Percentiles rank a stretch among this genome's conserved stretches.
phyloP scores from a whole-genome alignment of 1,140 invertebrate genomes.

The Pantala flavescens region DNA sequence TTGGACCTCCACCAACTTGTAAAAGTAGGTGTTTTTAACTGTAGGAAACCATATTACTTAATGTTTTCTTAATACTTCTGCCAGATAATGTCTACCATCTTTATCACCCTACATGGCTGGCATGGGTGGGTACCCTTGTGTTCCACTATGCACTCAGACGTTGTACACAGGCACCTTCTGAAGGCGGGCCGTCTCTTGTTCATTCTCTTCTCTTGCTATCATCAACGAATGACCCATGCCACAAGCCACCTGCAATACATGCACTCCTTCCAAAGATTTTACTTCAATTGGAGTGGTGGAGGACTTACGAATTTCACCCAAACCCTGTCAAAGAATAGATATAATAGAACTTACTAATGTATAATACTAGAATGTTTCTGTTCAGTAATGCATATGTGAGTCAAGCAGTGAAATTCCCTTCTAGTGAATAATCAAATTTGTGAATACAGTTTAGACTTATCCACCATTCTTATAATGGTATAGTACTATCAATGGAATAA shows the following conservation, averaged over 20 bases:
- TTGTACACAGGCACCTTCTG: slow-evolving; percentile 48
- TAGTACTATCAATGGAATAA: no score
- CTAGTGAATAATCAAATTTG: background rate
- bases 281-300: slow-evolving; percentile 83
- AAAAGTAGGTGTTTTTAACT: background rate
- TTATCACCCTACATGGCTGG: background rate
- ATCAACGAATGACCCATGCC: slow-evolving; percentile 74
- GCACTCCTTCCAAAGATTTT: slow-evolving; percentile 65
- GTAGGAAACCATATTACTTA: background rate
- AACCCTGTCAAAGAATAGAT: slow-evolving; percentile 47
- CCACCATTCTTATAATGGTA: no score
- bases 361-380: no score
- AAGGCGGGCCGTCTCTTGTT: slow-evolving; percentile 52
- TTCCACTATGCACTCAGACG: slow-evolving; percentile 29
- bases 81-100: background rate
- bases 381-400: no score
- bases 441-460: background rate
- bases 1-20: background rate
- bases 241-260: slow-evolving; percentile 69
- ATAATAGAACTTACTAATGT: no score
- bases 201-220: slow-evolving; percentile 51
- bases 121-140: slow-evolving; percentile 4
- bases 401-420: no score
- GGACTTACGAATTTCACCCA: slow-evolving; percentile 79
- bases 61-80: background rate